A percentile compares a stretch with the other conserved stretches of the same genome.
phyloP scores from a whole-genome alignment of 2,797 vertebrate species.

The Arnoldichthys spilopterus region DNA sequence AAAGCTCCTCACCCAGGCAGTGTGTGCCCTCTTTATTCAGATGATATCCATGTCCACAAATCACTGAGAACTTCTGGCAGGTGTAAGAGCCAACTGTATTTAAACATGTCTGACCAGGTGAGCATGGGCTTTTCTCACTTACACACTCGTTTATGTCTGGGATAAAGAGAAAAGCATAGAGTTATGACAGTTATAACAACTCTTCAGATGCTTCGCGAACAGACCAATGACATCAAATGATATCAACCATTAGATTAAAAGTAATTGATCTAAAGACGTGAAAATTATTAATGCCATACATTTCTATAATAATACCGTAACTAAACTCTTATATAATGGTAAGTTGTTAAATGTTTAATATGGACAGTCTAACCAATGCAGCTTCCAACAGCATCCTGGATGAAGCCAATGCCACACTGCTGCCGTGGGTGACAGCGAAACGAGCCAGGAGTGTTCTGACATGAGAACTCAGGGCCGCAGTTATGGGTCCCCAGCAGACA shows the following conservation, averaged over 20 bases:
- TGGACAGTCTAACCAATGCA: constrained; percentile 85
- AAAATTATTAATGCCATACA: too few relatives aligned
- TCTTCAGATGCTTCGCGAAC: neutral
- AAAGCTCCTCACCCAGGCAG: constrained; percentile 80
- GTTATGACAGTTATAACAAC: neutral
- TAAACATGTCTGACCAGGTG: constrained; percentile 80
- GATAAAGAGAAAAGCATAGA: constrained; percentile 1
- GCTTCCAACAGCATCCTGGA: constrained; percentile 86
- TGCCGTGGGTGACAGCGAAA: constrained; percentile 87
- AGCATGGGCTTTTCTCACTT: constrained; percentile 76
- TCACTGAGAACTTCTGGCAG: constrained; percentile 82
- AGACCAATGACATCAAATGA: neutral
- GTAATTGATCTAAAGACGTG: too few relatives aligned
- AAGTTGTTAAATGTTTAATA: neutral
- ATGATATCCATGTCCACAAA: constrained; percentile 88
- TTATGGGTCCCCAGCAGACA: constrained; percentile 86
- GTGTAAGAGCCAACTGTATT: constrained; percentile 88
- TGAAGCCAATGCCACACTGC: constrained; percentile 82
- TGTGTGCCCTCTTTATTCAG: constrained; percentile 83
- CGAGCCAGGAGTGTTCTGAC: constrained; percentile 90
- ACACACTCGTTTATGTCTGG: constrained; percentile 91
- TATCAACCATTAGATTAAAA: too few relatives aligned
- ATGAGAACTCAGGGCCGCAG: constrained; percentile 84
- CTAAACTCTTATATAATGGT: too few relatives aligned
- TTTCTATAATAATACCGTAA: too few relatives aligned